Evolutionary conservation across 2,797 vertebrate genomes (phyloP).

Genomic region (Megaceryle alcyon): DNA sequence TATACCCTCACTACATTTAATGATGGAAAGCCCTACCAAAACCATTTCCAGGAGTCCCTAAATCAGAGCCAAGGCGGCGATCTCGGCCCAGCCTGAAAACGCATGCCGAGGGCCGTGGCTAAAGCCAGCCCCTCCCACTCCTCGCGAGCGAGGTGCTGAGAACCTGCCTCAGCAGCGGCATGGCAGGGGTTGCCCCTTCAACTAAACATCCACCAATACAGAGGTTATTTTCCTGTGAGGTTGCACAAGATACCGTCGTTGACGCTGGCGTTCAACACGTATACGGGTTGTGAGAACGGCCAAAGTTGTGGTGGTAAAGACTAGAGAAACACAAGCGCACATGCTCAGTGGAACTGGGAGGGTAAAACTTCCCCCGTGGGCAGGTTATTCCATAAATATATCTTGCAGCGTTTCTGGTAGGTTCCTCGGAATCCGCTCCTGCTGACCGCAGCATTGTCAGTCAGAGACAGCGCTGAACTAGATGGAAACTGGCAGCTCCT

Average conservation of each 20-base stretch:
- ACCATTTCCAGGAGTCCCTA: neutral
- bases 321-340: neutral
- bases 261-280: neutral
- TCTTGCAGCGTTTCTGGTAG: slow-evolving; percentile 25
- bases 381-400: slow-evolving; percentile 45
- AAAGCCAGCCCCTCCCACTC: neutral
- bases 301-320: neutral
- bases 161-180: neutral
- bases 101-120: rapidly evolving
- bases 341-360: neutral
- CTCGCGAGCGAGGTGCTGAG: neutral
- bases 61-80: neutral
- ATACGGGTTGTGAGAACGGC: neutral
- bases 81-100: neutral
- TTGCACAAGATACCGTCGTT: rapidly evolving
- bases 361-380: slow-evolving; percentile 1
- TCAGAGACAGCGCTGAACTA: neutral
- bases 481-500: slow-evolving; percentile 53
- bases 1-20: neutral
- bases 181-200: neutral
- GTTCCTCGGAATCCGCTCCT: neutral
- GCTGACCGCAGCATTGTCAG: slow-evolving; percentile 36
- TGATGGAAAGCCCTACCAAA: neutral
- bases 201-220: rapidly evolving
- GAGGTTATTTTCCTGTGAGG: neutral